These are phyloP conservation scores for Aleadryas rufinucha DNA, from an alignment of 2,113 vertebrate species.

Conservation along the genomic window DNA sequence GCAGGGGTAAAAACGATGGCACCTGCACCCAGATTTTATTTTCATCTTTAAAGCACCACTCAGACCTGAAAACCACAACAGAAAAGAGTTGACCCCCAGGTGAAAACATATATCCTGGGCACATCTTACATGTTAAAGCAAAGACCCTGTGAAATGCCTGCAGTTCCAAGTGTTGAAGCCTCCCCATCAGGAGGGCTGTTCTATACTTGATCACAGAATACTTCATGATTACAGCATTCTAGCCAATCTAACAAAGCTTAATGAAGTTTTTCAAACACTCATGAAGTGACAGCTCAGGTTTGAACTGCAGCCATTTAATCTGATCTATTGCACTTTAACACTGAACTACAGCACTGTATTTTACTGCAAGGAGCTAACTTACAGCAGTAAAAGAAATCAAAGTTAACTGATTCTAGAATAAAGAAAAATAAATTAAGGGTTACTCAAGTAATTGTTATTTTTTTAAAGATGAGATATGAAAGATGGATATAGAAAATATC, in stretches of 20 bases:
- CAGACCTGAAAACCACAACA: neutral
- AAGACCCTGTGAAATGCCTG: neutral
- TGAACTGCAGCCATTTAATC: neutral
- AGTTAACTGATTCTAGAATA: neutral
- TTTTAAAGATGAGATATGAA: neutral
- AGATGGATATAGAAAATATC: neutral
- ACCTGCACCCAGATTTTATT: neutral
- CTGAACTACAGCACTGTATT: neutral
- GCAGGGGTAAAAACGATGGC: neutral
- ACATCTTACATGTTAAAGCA: neutral
- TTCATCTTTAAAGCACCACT: neutral
- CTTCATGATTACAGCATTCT: neutral
- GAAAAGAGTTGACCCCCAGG: too few species aligned
- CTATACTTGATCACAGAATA: neutral
- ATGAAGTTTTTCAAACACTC: neutral
- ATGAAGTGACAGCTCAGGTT: neutral
- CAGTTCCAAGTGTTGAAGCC: neutral
- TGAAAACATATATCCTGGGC: neutral
- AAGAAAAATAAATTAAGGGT: neutral
- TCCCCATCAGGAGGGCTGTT: accelerated
- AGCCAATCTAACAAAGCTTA: neutral
- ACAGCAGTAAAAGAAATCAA: neutral
- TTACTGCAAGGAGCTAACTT: neutral
- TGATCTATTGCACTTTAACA: neutral
- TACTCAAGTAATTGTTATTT: neutral